Base-by-base conservation (phyloP, 2,113 vertebrate genomes). In the Cephalopholis sonnerati region DNA sequence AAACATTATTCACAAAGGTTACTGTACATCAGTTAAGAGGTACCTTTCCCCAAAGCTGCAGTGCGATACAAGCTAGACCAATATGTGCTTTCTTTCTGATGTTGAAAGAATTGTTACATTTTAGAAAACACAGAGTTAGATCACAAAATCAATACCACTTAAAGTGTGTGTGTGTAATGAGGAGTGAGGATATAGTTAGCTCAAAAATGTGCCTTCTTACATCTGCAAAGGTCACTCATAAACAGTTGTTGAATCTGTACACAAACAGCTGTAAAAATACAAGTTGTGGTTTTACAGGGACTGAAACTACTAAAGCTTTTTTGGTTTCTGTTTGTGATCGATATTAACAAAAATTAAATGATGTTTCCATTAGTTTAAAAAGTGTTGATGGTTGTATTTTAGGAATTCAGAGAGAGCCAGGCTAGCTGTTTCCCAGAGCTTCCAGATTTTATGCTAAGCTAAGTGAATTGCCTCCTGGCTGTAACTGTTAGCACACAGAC, bases 11-110 rank as follows among this genome's bases (percentile, higher is more conserved):
- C 29, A 25, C 24, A 68, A 22, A 20, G 12, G 24, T 50, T 50
- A n/a, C n/a, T n/a, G n/a, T n/a, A 80, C 57, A 53, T 41, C 9
- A 63, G 64, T 29, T n/a, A 20, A 20, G 48, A 46, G 57, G n/a
- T 69, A 72, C 24, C 9, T 0, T 57, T 36, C 12, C 29, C 22
- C 7, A 41, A 53, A 66, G 18, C 75, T 71, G 20, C 22, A 50
- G 25, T 22, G 17, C 22, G 18, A 10, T 54, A 61, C 62, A 55
- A 46, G 44, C 16, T 22, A 39, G 8, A 77, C 24, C 12, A 18
- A 36, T 6, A 46, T 51, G 13, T 48, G n/a, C 16, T 59, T 29
- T 59, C 25, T 57, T 63, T 50, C 32, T 20, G 32, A 24, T 6
- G n/a, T n/a, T 55, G 2, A 44, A 20, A 57, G 1, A 36, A 13